Evolutionary conservation across 1,140 invertebrate species (phyloP).

Genomic region (Drosophila neocordata): DNA sequence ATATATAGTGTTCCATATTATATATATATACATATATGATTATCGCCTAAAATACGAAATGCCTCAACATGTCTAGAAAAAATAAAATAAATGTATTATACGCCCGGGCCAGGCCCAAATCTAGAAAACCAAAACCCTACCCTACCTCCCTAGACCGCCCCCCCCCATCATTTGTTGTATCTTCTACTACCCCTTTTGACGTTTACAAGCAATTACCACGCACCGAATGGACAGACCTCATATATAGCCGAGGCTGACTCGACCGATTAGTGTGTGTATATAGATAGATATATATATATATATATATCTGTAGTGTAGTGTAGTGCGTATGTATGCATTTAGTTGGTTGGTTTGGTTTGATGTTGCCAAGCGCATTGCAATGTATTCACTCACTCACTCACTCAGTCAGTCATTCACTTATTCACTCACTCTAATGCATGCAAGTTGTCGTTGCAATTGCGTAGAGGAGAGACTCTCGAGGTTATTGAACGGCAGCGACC

Average conservation of each 20-base stretch:
- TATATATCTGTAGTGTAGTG: neutral
- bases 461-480: conserved; percentile 73
- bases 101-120: conserved; percentile 6
- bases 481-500: conserved; percentile 82
- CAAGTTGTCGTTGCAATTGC: conserved; percentile 66
- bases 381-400: conserved; percentile 5
- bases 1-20: no score
- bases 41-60: no score
- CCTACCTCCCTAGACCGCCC: neutral
- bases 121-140: neutral
- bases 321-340: conserved; percentile 26
- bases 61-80: no score
- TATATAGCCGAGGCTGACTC: conserved; percentile 48
- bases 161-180: neutral
- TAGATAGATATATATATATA: neutral
- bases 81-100: no score
- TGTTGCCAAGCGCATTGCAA: conserved; percentile 21
- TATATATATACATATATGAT: no score
- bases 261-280: conserved; percentile 50
- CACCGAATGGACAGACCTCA: conserved; percentile 24
- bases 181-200: neutral
- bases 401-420: neutral
- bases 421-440: conserved; percentile 10
- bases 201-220: conserved; percentile 47
- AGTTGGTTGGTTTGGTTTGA: neutral